phyloP scores from a whole-genome alignment of 2,113 vertebrate genomes.

The Brachionichthys hirsutus region DNA sequence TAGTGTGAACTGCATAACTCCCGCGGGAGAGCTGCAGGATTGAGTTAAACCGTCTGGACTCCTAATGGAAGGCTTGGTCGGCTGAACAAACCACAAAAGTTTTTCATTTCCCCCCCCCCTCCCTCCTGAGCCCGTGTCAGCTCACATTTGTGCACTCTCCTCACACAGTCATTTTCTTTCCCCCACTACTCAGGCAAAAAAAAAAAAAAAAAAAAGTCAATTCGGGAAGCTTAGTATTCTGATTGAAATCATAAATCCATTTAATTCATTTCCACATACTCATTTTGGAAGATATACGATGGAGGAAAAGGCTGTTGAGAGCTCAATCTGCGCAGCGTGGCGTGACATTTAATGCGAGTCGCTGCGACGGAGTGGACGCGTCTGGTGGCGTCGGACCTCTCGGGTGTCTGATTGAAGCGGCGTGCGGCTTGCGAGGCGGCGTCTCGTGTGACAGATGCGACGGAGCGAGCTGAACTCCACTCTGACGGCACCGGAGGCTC shows the following conservation, averaged over 20 bases:
- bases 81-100: slow-evolving; percentile 39
- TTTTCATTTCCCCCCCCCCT: neutral
- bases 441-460: slow-evolving; percentile 34
- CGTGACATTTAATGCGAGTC: slow-evolving; percentile 43
- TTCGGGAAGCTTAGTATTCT: slow-evolving; percentile 39
- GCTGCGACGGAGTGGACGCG: slow-evolving; percentile 12
- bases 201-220: no score
- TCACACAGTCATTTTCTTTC: slow-evolving; percentile 37
- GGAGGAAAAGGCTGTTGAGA: slow-evolving; percentile 14
- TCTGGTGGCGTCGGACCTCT: slow-evolving; percentile 10
- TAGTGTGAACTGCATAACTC: slow-evolving; percentile 54
- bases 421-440: slow-evolving; percentile 8
- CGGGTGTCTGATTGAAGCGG: slow-evolving; percentile 10
- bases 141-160: slow-evolving; percentile 29
- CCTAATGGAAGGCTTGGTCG: slow-evolving; percentile 51
- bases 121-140: slow-evolving; percentile 12
- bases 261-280: slow-evolving; percentile 54
- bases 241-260: slow-evolving; percentile 62
- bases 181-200: slow-evolving; percentile 25
- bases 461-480: slow-evolving; percentile 27
- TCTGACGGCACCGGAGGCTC: slow-evolving; percentile 38
- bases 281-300: slow-evolving; percentile 51
- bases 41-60: slow-evolving; percentile 64
- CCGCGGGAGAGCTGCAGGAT: slow-evolving; percentile 39
- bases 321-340: slow-evolving; percentile 21